Percentiles rank a stretch among this genome's conserved stretches.
phyloP scores from a whole-genome alignment of 1,140 invertebrate genomes.

The Drosophila asahinai region DNA sequence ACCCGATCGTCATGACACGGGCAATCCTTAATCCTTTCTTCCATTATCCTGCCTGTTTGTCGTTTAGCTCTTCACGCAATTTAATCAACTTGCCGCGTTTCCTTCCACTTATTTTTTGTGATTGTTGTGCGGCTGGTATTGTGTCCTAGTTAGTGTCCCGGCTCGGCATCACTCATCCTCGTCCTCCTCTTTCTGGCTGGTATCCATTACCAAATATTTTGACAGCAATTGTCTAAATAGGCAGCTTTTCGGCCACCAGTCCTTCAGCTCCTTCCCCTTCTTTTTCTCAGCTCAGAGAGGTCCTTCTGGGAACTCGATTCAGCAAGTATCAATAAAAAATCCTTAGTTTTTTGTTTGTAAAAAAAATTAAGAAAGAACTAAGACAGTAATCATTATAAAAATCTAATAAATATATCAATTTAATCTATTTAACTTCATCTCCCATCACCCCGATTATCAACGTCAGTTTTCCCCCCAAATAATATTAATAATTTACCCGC shows the following conservation, averaged over 20 bases:
- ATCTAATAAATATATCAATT: background rate
- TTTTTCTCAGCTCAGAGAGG: background rate
- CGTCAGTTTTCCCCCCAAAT: background rate
- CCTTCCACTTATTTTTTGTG: constrained; percentile 25
- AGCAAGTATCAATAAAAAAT: background rate
- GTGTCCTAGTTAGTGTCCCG: constrained; percentile 16
- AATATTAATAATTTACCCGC: background rate
- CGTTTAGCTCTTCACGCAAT: constrained; percentile 71
- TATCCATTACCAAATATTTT: constrained; percentile 84
- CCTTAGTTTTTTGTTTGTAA: too few relatives aligned
- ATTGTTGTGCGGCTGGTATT: constrained; percentile 9
- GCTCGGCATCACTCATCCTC: constrained; percentile 1
- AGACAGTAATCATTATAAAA: too few relatives aligned
- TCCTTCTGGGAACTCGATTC: constrained; percentile 11
- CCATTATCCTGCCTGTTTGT: constrained; percentile 52
- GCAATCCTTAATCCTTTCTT: constrained; percentile 71
- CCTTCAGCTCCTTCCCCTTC: background rate
- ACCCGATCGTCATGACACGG: constrained; percentile 73
- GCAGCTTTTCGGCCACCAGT: constrained; percentile 20
- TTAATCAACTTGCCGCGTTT: constrained; percentile 79
- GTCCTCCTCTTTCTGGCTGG: constrained; percentile 8
- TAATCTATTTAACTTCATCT: background rate
- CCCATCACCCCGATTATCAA: too few relatives aligned
- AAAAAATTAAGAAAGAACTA: too few relatives aligned
- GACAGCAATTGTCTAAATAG: constrained; percentile 83